phyloP scores from a whole-genome alignment of 2,888 invertebrate genomes.

The Nomada goodeniana region DNA sequence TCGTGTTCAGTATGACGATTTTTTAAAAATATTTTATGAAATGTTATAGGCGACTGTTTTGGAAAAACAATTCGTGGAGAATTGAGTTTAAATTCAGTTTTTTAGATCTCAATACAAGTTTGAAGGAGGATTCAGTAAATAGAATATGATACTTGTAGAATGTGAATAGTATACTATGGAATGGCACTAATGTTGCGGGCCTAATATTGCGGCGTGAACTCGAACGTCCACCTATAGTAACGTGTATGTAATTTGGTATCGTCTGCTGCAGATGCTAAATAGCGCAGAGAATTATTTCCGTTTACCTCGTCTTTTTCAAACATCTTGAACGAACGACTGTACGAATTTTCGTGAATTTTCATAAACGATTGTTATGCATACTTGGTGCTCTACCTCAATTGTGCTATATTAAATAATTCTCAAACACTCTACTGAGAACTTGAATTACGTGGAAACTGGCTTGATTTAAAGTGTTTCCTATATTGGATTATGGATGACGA shows the following conservation, averaged over 20 bases:
- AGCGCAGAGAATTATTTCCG: slow-evolving; percentile 17
- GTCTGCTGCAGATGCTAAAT: slow-evolving; percentile 19
- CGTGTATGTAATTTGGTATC: slow-evolving; percentile 42
- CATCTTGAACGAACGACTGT: slow-evolving; percentile 21
- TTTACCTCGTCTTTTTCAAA: slow-evolving; percentile 10
- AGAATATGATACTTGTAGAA: background rate
- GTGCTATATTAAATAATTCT: slow-evolving; percentile 27
- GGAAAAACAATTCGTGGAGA: too few species aligned
- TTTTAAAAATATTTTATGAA: background rate
- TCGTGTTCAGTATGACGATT: background rate
- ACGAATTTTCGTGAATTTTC: background rate
- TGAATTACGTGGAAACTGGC: slow-evolving; percentile 31
- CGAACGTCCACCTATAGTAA: slow-evolving; percentile 40
- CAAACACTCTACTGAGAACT: background rate
- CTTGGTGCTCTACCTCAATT: background rate
- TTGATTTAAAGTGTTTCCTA: slow-evolving; percentile 40
- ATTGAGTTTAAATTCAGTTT: too few species aligned
- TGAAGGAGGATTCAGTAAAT: background rate
- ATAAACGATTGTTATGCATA: slow-evolving; percentile 4
- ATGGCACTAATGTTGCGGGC: slow-evolving; percentile 17
- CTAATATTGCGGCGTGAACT: slow-evolving; percentile 47
- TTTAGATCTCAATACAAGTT: too few species aligned
- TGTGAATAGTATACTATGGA: slow-evolving; percentile 2
- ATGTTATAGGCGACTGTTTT: background rate
- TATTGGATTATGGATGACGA: slow-evolving; percentile 93